phyloP scores from a whole-genome alignment of 1,140 invertebrate genomes.

The Macrosteles quadrilineatus region DNA sequence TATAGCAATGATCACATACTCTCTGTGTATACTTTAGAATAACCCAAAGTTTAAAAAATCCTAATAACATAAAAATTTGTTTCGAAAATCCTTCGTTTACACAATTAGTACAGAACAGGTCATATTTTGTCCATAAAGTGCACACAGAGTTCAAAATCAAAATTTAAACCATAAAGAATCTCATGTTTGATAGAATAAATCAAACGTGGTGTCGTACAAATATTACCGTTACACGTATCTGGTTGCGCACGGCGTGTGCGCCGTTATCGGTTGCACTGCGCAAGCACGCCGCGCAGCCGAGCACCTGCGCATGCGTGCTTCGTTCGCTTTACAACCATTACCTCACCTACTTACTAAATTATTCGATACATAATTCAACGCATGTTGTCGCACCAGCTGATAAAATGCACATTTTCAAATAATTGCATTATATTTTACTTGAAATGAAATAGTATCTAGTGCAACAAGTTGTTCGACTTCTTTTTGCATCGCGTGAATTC shows the following conservation, averaged over 20 bases:
- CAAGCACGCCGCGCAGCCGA: background rate
- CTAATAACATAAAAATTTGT: too few species aligned
- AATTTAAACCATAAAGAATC: too few species aligned
- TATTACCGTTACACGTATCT: too few species aligned
- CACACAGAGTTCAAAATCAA: too few species aligned
- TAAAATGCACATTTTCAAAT: slow-evolving; percentile 7
- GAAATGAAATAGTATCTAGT: slow-evolving; percentile 6
- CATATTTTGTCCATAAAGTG: too few species aligned
- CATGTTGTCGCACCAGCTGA: background rate
- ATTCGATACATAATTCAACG: slow-evolving; percentile 11
- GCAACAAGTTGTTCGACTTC: background rate
- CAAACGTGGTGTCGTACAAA: too few species aligned
- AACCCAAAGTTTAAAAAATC: too few species aligned
- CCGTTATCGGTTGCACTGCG: background rate
- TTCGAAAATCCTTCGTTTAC: too few species aligned
- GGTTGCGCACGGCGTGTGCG: background rate
- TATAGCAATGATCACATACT: too few species aligned
- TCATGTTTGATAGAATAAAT: too few species aligned
- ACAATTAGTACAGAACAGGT: too few species aligned
- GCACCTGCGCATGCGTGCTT: background rate
- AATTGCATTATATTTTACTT: slow-evolving; percentile 14
- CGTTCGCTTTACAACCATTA: slow-evolving; percentile 6
- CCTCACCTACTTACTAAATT: slow-evolving; percentile 14
- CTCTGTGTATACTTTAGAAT: too few species aligned
- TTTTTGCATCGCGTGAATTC: background rate